A percentile compares a stretch with the other conserved stretches of the same genome.
phyloP scores from a whole-genome alignment of 1,140 invertebrate genomes.

The Phocides pigmalion region DNA sequence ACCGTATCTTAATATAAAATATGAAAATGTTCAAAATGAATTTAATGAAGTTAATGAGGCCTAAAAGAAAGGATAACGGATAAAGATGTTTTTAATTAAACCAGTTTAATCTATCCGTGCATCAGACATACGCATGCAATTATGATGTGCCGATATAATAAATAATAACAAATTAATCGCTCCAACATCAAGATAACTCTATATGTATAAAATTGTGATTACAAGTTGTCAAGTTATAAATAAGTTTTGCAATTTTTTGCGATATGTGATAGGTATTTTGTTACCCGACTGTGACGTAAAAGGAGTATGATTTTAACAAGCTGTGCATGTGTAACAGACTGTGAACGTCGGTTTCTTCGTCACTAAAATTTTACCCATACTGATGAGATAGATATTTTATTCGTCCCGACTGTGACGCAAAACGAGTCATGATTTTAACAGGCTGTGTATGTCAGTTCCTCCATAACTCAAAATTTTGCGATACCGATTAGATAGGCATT shows the following conservation, averaged over 20 bases:
- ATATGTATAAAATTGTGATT: constrained; percentile 7
- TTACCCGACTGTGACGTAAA: too few species aligned
- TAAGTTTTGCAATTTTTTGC: constrained; percentile 3
- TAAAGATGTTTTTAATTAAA: constrained; percentile 18
- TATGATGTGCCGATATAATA: constrained; percentile 20
- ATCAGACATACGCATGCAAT: constrained; percentile 11
- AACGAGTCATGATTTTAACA: too few species aligned
- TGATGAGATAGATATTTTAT: too few species aligned
- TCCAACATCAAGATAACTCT: neutral
- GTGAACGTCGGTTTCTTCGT: too few species aligned
- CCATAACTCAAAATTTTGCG: too few species aligned
- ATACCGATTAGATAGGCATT: too few species aligned
- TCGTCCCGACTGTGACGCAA: too few species aligned
- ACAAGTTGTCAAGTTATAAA: constrained; percentile 13
- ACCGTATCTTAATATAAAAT: too few species aligned
- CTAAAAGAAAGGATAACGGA: constrained; percentile 18
- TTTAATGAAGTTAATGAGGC: constrained; percentile 18
- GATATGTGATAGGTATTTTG: neutral
- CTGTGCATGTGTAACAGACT: too few species aligned
- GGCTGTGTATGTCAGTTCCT: too few species aligned
- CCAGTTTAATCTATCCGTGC: constrained; percentile 5
- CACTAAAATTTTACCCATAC: too few species aligned
- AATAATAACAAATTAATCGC: constrained; percentile 25
- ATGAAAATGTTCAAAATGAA: neutral
- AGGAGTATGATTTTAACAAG: too few species aligned